These are phyloP conservation scores for Hydrolagus affinis DNA, from an alignment of 2,113 vertebrate genomes.

Conservation along the genomic window DNA sequence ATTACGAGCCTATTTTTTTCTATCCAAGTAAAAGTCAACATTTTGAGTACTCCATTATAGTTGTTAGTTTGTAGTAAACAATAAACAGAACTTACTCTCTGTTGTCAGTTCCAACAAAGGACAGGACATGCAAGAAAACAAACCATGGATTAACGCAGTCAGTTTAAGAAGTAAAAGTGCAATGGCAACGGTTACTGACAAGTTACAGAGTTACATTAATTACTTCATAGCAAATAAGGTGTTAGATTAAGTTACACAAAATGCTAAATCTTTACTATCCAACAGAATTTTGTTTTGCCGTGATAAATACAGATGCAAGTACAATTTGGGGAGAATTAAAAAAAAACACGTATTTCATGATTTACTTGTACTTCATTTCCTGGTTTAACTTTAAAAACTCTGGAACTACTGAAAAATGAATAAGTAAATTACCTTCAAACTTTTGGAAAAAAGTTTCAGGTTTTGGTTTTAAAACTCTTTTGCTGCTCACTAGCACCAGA, in stretches of 20 bases:
- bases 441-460: background rate
- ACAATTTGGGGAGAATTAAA: background rate
- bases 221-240: background rate
- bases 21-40: background rate
- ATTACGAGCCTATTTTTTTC: background rate
- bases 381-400: no score
- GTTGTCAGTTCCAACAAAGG: slow-evolving; percentile 87
- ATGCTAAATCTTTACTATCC: background rate
- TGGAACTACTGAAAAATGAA: no score
- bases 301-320: background rate
- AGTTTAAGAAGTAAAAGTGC: slow-evolving; percentile 12
- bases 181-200: background rate
- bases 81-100: slow-evolving; percentile 88
- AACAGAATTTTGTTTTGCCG: background rate
- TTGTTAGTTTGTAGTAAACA: slow-evolving; percentile 36
- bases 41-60: background rate
- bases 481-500: background rate
- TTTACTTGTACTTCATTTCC: no score
- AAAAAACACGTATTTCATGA: background rate
- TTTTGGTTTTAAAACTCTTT: background rate
- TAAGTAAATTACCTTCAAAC: background rate
- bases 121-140: slow-evolving; percentile 84
- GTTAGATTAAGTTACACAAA: background rate
- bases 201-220: background rate
- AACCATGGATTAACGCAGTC: slow-evolving; percentile 44